Conservation (phyloP, 2,113 vertebrate genomes). For the Macaca nemestrina region DNA sequence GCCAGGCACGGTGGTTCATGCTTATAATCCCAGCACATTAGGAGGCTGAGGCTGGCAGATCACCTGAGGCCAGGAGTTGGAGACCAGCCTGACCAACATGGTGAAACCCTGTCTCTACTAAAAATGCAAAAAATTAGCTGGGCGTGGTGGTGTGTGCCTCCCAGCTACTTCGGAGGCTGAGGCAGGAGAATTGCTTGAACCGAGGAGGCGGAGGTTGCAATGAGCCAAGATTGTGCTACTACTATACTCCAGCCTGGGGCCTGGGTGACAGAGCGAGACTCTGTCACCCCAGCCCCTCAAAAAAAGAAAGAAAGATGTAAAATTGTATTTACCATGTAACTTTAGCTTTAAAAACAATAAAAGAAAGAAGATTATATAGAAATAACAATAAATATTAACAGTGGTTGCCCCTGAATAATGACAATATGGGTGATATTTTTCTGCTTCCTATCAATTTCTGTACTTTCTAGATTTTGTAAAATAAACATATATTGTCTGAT, state of each 20-base stretch:
- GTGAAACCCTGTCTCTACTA: background rate
- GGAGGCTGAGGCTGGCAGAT: background rate
- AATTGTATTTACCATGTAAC: background rate
- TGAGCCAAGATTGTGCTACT: no score
- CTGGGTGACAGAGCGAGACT: no score
- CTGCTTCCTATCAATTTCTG: background rate
- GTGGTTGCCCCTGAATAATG: background rate
- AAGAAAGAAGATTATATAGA: background rate
- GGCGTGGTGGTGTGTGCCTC: no score
- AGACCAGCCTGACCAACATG: background rate
- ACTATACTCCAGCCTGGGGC: no score
- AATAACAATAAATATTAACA: background rate
- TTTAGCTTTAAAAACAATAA: background rate
- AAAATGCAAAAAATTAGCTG: no score
- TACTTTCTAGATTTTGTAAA: constrained; percentile 15
- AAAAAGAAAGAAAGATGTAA: background rate
- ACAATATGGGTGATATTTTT: background rate
- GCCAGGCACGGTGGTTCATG: background rate
- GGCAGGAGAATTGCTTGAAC: no score
- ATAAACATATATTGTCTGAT: background rate
- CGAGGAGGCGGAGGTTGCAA: no score
- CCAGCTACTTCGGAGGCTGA: no score
- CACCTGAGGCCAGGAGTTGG: background rate
- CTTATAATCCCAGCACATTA: background rate
- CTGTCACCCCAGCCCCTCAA: no score